Base-by-base conservation (phyloP, 2,888 invertebrate genomes). In the Margaritifera margaritifera region DNA sequence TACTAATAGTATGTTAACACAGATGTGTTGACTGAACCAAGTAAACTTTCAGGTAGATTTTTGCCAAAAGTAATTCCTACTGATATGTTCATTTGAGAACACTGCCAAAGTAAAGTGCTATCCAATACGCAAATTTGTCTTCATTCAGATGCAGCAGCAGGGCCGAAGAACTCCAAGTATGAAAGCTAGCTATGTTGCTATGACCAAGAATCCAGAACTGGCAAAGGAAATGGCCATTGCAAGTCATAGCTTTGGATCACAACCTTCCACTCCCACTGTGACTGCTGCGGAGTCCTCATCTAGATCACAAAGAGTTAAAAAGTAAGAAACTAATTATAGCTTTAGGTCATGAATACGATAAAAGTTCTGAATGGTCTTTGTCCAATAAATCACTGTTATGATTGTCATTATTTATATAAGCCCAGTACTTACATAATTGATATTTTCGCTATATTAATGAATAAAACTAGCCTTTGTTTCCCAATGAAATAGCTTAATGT, bases 101-200 rank as follows among this genome's bases (percentile, higher is more conserved):
- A 42, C 15, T 42, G 11, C 2, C 11, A 42, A 11, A 42, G 42
- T 42, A 3, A 42, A 15, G 11, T 42, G 15, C 11, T 3, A 42
- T 42, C 42, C 11, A 42, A 2, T 11, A 42, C 31, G 15, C 15
- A 11, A 2, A 15, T 42, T 42, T 42, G 0, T n/a, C 15, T 42
- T 42, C 42, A 42, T 71, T 24, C 67, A 88, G 93, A 96, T 97
- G 95, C 95, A 95, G 95, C 95, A 95, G 86, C 96, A 97, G 84
- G 98, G 98, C 0, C 92, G 98, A 60, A 93, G 98, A 66, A 97
- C 97, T 0, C 96, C 97, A 2, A 96, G 96, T 83, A 91, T 98
- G 79, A 98, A 98, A 90, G 97, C 98, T 20, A 97, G 97, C 51
- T 97, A 96, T 88, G 98, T 98, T 89, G 97, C 97, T 0, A 94